Conservation (phyloP, 2,113 vertebrate genomes). For the Cichladusa arquata region DNA sequence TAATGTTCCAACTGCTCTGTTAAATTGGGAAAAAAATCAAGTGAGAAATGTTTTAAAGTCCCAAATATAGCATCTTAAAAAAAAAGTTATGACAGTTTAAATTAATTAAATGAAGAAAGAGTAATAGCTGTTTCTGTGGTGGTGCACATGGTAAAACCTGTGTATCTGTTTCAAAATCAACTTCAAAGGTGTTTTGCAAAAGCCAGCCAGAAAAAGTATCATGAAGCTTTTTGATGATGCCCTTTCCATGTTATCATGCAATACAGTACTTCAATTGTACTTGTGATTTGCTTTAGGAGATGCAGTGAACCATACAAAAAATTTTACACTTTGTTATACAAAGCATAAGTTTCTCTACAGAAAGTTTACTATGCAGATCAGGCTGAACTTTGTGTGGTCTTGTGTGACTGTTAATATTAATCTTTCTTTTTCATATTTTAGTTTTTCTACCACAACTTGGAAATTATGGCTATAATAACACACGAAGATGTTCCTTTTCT, state of each 20-base stretch:
- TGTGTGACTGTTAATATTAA: not conserved
- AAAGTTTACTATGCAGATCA: not conserved
- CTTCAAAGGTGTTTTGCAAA: not conserved
- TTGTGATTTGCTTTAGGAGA: not conserved
- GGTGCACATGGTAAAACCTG: not conserved
- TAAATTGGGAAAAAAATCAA: not conserved
- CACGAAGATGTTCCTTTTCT: not conserved
- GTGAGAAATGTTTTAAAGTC: not conserved
- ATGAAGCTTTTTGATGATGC: not conserved
- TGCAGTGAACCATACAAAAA: not conserved
- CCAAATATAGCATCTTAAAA: not conserved
- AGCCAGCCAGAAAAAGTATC: not conserved
- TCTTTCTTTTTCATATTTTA: not conserved
- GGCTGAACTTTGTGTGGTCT: not conserved
- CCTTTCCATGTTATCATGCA: not conserved
- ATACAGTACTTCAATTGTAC: not conserved
- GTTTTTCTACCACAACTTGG: not conserved
- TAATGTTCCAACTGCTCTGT: not conserved
- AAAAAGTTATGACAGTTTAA: not conserved
- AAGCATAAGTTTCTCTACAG: not conserved
- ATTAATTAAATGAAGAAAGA: not conserved
- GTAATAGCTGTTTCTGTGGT: not conserved
- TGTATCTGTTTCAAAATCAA: not conserved
- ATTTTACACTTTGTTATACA: not conserved
- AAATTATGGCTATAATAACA: not conserved